phyloP scores from a whole-genome alignment of 2,888 invertebrate species.

The Hetaerina titia region DNA sequence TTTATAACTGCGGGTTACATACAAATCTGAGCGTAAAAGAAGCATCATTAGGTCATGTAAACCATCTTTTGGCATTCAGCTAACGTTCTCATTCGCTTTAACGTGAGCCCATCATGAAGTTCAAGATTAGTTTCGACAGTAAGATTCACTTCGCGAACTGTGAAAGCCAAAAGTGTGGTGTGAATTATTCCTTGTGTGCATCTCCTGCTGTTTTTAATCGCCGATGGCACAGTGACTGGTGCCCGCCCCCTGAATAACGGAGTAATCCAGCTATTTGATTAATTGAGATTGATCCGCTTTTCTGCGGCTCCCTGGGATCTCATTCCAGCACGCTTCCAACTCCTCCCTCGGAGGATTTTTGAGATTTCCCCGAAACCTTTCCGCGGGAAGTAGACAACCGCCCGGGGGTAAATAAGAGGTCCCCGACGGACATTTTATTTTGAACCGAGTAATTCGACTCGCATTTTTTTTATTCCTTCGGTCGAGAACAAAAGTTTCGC shows the following conservation, averaged over 20 bases:
- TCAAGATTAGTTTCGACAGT: too few relatives aligned
- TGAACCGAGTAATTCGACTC: neutral
- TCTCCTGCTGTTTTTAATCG: neutral
- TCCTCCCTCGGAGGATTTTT: neutral
- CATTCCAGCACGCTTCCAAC: neutral
- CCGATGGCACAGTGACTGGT: neutral
- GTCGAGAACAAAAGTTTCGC: neutral
- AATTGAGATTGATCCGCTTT: constrained; percentile 4
- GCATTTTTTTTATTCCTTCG: neutral
- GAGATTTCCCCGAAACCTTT: neutral
- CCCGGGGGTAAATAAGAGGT: neutral
- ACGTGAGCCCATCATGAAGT: too few relatives aligned
- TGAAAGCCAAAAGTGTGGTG: too few relatives aligned
- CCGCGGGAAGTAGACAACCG: neutral
- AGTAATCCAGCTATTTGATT: neutral
- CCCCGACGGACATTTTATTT: neutral
- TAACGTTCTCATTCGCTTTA: too few relatives aligned
- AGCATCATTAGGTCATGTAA: too few relatives aligned
- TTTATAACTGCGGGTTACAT: too few relatives aligned
- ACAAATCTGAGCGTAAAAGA: too few relatives aligned
- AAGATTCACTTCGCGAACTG: too few relatives aligned
- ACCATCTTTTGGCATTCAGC: too few relatives aligned
- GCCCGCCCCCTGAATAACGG: neutral
- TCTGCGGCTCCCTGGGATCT: neutral
- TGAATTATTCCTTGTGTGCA: too few relatives aligned